phyloP scores from a whole-genome alignment of 2,113 vertebrate species.

The Caloenas nicobarica region DNA sequence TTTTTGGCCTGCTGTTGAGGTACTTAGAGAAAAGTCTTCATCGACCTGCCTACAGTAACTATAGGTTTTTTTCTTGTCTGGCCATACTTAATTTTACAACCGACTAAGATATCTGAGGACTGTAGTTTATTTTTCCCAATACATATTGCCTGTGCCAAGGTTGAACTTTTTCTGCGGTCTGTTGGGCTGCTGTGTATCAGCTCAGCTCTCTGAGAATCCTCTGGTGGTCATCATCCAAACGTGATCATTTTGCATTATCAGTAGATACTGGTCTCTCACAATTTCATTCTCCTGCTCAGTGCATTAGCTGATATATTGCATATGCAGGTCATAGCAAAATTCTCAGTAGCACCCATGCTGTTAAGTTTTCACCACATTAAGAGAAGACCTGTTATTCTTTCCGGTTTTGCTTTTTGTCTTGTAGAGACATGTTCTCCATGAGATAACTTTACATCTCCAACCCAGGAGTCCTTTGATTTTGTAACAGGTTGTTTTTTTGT shows the following conservation, averaged over 20 bases:
- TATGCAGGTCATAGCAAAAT: neutral
- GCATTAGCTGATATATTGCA: neutral
- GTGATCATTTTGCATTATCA: neutral
- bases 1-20: constrained; percentile 5
- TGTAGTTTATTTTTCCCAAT: neutral
- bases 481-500: neutral
- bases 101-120: neutral
- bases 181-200: neutral
- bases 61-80: neutral
- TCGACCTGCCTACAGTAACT: constrained; percentile 11
- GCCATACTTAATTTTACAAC: constrained; percentile 6
- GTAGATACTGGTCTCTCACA: neutral
- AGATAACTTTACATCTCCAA: neutral
- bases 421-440: constrained; percentile 16
- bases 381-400: constrained; percentile 4
- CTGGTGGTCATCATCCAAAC: neutral
- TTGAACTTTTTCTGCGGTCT: neutral
- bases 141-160: neutral
- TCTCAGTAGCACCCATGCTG: constrained; percentile 1
- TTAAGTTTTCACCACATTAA: constrained; percentile 31
- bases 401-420: constrained; percentile 2
- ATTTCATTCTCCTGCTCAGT: constrained; percentile 5
- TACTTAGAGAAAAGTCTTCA: constrained; percentile 16
- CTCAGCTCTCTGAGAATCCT: neutral
- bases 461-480: constrained; percentile 2